phyloP scores from a whole-genome alignment of 2,797 vertebrate genomes.

The Sylvia borin region DNA sequence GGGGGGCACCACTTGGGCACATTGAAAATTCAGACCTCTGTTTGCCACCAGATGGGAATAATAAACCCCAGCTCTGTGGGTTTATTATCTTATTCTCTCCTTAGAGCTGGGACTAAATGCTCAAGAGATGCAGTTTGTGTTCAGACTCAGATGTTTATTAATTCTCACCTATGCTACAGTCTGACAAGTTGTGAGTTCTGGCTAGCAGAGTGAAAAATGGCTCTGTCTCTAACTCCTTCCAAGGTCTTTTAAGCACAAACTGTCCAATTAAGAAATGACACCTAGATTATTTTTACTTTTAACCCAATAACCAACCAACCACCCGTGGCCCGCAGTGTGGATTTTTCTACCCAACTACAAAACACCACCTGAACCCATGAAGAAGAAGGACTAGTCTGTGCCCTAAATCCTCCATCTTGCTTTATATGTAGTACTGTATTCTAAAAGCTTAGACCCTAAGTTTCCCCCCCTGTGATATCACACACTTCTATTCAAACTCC shows the following conservation, averaged over 20 bases:
- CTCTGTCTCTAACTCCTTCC: neutral
- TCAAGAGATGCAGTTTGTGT: neutral
- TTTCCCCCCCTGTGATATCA: neutral
- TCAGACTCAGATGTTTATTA: neutral
- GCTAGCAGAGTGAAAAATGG: neutral
- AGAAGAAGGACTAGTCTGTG: neutral
- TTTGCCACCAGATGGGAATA: fast-evolving
- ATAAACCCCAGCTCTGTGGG: neutral
- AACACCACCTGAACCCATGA: neutral
- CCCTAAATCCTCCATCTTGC: neutral
- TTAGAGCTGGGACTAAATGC: neutral
- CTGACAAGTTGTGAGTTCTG: neutral
- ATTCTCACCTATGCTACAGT: neutral
- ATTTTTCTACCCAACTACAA: neutral
- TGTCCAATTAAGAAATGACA: neutral
- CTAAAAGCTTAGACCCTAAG: neutral
- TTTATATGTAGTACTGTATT: neutral
- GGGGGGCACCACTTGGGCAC: fast-evolving
- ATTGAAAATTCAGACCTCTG: fast-evolving
- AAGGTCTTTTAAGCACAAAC: neutral
- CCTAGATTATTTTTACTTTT: neutral
- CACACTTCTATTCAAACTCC: neutral
- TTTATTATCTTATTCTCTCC: neutral
- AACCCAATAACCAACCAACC: neutral
- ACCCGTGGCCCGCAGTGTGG: neutral